phyloP scores from a whole-genome alignment of 2,113 vertebrate genomes.

The Campylomormyrus numenius region DNA sequence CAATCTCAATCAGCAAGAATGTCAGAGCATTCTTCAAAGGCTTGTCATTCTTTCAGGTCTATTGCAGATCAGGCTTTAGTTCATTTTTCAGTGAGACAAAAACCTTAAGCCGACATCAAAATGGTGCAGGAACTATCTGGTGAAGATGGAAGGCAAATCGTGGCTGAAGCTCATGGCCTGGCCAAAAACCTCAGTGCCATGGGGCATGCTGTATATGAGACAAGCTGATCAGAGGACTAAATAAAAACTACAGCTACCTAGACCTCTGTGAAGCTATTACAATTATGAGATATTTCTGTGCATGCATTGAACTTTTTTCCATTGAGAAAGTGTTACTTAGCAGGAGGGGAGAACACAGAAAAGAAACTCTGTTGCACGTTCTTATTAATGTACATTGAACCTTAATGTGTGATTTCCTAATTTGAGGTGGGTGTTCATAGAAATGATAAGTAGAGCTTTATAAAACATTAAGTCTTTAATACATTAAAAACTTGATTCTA shows the following conservation, averaged over 20 bases:
- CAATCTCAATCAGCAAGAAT: not conserved
- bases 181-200: not conserved
- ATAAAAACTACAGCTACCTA: not conserved
- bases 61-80: not conserved
- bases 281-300: too few species aligned
- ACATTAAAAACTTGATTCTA: too few species aligned
- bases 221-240: not conserved
- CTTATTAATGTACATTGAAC: too few species aligned
- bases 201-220: not conserved
- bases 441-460: too few species aligned
- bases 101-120: not conserved
- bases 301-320: too few species aligned
- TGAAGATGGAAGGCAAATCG: not conserved
- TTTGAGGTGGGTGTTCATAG: too few species aligned
- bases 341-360: too few species aligned
- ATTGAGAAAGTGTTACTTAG: too few species aligned
- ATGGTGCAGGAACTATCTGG: not conserved
- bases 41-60: not conserved
- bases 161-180: not conserved
- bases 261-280: not conserved
- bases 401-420: too few species aligned
- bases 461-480: too few species aligned
- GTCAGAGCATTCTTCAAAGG: not conserved
- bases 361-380: too few species aligned
- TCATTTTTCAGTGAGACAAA: not conserved